A percentile compares a stretch with the other conserved stretches of the same genome.
phyloP scores from a whole-genome alignment of 2,113 vertebrate species.

The Alces alces region DNA sequence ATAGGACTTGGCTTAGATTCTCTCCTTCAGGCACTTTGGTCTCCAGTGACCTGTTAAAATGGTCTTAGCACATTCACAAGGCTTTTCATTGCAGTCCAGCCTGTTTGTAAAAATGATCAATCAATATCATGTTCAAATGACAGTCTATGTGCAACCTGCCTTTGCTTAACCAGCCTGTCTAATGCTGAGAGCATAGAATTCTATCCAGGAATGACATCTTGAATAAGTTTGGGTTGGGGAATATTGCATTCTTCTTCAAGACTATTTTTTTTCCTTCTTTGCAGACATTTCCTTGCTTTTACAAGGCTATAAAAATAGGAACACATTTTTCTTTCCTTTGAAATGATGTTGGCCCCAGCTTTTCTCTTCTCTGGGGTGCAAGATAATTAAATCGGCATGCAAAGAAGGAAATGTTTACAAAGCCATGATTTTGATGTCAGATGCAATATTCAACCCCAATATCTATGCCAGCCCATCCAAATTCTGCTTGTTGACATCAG shows the following conservation, averaged over 20 bases:
- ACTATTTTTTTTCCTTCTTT: slow-evolving; percentile 35
- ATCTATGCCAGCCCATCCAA: slow-evolving; percentile 27
- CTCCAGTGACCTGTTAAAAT: slow-evolving; percentile 80
- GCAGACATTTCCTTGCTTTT: slow-evolving; percentile 73
- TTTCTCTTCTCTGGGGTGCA: slow-evolving; percentile 41
- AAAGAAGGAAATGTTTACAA: slow-evolving; percentile 66
- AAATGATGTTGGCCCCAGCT: slow-evolving; percentile 63
- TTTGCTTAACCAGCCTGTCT: slow-evolving; percentile 69
- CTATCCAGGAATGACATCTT: slow-evolving; percentile 79
- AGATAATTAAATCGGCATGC: slow-evolving; percentile 62
- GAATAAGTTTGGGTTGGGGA: slow-evolving; percentile 76
- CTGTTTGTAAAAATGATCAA: slow-evolving; percentile 77
- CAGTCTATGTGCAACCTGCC: slow-evolving; percentile 62
- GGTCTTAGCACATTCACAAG: slow-evolving; percentile 78
- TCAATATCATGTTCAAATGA: slow-evolving; percentile 78
- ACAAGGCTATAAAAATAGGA: slow-evolving; percentile 72
- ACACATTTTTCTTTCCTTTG: slow-evolving; percentile 61
- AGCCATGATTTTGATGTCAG: slow-evolving; percentile 64
- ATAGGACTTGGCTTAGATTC: slow-evolving; percentile 66
- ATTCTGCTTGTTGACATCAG: slow-evolving; percentile 42
- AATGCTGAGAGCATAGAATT: slow-evolving; percentile 57
- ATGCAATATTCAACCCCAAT: not conserved
- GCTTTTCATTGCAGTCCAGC: slow-evolving; percentile 79
- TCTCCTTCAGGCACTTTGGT: slow-evolving; percentile 75
- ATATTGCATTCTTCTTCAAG: slow-evolving; percentile 70